These are phyloP conservation scores for Crossaster papposus DNA, from an alignment of 53 echinoderm and acorn worm genomes.

Conservation along the genomic window DNA sequence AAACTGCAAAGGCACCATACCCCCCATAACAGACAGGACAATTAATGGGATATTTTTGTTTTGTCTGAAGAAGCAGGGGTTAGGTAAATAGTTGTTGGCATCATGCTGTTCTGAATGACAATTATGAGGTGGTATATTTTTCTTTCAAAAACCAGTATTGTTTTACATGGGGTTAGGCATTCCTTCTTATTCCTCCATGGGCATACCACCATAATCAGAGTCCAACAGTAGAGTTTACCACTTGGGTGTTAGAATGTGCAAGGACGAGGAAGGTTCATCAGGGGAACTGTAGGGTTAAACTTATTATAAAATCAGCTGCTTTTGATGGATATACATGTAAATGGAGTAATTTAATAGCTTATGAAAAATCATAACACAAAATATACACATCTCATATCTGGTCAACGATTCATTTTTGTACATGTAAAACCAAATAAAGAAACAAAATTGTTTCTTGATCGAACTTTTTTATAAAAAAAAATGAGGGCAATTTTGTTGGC, in stretches of 20 bases:
- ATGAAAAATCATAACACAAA: not conserved
- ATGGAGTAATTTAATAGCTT: not conserved
- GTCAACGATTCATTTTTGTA: not conserved
- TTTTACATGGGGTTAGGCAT: no score
- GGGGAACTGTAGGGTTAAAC: no score
- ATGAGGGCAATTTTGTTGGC: no score
- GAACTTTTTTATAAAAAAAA: no score
- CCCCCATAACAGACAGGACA: not conserved
- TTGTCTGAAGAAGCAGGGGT: slow-evolving; percentile 19
- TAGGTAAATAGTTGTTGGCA: not conserved
- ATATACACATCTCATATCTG: not conserved
- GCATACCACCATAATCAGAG: no score
- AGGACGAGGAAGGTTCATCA: no score
- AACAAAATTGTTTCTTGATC: no score
- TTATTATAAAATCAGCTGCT: not conserved
- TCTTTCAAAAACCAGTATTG: no score
- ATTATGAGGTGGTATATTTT: not conserved
- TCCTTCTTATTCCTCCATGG: no score
- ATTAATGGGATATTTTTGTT: slow-evolving; percentile 56
- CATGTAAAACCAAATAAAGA: no score
- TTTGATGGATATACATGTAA: not conserved
- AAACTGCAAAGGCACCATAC: slow-evolving; percentile 5
- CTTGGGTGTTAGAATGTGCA: no score
- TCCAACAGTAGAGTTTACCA: no score
- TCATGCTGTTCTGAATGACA: slow-evolving; percentile 31